These are phyloP conservation scores for Labrus mixtus DNA, from an alignment of 2,113 vertebrate species.

Conservation along the genomic window DNA sequence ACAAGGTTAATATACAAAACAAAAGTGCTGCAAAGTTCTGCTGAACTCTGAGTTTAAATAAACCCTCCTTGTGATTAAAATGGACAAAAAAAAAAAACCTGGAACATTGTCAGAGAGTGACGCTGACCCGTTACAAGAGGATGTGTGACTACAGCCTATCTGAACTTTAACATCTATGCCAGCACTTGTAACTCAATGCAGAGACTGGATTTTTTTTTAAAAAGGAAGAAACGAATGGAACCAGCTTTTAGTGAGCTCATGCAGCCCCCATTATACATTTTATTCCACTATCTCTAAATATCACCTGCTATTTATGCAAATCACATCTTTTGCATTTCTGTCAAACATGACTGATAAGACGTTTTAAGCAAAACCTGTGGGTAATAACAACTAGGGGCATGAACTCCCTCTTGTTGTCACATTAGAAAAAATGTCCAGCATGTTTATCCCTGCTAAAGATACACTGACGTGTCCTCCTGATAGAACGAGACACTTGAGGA, in stretches of 20 bases:
- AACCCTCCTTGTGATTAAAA: conserved; percentile 37
- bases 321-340: not conserved
- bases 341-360: not conserved
- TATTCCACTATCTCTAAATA: not conserved
- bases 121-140: conserved; percentile 9
- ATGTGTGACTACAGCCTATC: conserved; percentile 4
- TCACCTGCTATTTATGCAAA: not conserved
- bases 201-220: not conserved
- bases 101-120: conserved; percentile 2
- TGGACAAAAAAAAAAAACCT: conserved; percentile 19
- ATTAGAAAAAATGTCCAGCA: not conserved
- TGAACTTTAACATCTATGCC: not conserved
- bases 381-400: not conserved
- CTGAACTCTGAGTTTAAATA: conserved; percentile 58
- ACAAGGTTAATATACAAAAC: conserved; percentile 77
- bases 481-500: not conserved
- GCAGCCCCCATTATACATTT: not conserved
- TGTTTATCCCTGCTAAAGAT: not conserved
- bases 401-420: not conserved
- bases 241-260: not conserved
- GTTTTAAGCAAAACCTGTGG: not conserved
- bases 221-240: not conserved
- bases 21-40: conserved; percentile 55
- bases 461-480: not conserved
- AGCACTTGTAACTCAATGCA: not conserved